Evolutionary conservation across 2,797 vertebrate species (phyloP).

Genomic region (Tapirus indicus): DNA sequence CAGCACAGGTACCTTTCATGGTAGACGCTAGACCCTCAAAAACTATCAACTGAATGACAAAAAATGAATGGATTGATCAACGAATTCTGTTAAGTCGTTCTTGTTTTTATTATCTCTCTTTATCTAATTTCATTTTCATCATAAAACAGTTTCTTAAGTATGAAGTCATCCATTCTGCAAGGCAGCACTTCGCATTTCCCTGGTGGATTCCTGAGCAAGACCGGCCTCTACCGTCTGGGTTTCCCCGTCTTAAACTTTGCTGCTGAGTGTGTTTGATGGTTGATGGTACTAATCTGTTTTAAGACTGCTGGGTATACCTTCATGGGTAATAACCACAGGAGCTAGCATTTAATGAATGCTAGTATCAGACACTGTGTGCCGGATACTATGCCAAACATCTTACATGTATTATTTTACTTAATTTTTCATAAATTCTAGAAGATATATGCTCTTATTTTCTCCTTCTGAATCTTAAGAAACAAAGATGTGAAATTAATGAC

Average conservation of each 20-base stretch:
- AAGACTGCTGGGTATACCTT: neutral
- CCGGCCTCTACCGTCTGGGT: neutral
- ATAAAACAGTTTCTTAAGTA: constrained; percentile 42
- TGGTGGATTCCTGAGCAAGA: neutral
- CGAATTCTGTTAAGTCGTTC: neutral
- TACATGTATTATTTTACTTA: neutral
- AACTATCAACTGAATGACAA: neutral
- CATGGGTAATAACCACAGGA: neutral
- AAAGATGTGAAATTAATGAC: constrained; percentile 12
- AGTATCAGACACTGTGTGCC: neutral
- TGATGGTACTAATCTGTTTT: neutral
- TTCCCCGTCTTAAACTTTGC: neutral
- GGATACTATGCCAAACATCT: neutral
- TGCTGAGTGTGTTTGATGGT: neutral
- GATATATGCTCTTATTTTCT: neutral
- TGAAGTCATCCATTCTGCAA: neutral
- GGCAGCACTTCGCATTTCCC: neutral
- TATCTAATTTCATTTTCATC: neutral
- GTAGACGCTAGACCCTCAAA: neutral
- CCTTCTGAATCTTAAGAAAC: constrained; percentile 14
- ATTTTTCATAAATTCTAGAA: neutral
- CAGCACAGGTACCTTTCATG: neutral
- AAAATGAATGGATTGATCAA: neutral
- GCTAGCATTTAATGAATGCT: neutral
- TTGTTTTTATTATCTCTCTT: neutral